These are phyloP conservation scores for Sander lucioperca DNA, from an alignment of 2,113 vertebrate species.

Conservation along the genomic window DNA sequence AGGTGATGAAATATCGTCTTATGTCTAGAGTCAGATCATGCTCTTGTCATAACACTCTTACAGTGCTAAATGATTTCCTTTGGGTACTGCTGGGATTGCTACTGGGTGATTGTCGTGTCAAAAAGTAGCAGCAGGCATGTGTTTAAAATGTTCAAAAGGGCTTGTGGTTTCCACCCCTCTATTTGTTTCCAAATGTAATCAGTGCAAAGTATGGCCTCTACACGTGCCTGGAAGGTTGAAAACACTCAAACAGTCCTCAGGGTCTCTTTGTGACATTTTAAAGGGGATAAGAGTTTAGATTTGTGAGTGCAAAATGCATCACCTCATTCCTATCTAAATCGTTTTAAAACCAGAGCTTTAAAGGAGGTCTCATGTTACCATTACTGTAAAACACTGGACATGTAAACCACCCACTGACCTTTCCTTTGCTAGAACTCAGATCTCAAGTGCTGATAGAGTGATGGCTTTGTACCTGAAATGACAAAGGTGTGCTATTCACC, in stretches of 20 bases:
- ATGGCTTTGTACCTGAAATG: conserved; percentile 36
- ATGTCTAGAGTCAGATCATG: conserved; percentile 48
- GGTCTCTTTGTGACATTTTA: conserved; percentile 22
- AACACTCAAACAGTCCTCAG: conserved; percentile 26
- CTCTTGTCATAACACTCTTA: conserved; percentile 60
- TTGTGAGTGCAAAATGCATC: conserved; percentile 48
- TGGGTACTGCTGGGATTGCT: conserved; percentile 41
- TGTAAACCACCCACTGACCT: conserved; percentile 37
- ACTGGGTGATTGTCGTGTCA: conserved; percentile 49
- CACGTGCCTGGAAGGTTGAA: conserved; percentile 35
- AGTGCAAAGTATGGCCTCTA: conserved; percentile 33
- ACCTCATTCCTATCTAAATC: conserved; percentile 57
- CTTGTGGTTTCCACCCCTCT: conserved; percentile 40
- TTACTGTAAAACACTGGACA: conserved; percentile 30
- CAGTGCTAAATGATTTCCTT: conserved; percentile 60
- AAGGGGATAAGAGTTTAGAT: conserved; percentile 20
- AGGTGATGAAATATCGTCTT: conserved; percentile 67
- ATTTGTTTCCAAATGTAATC: conserved; percentile 53
- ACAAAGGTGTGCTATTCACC: conserved; percentile 40
- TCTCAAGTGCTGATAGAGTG: conserved; percentile 38
- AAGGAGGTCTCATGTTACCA: conserved; percentile 33
- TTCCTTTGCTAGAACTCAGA: conserved; percentile 34
- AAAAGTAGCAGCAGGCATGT: conserved; percentile 47
- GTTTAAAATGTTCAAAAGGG: conserved; percentile 44
- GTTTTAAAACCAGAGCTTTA: conserved; percentile 44